Base-by-base conservation (phyloP, 2,888 invertebrate genomes). In the Phania funesta region DNA sequence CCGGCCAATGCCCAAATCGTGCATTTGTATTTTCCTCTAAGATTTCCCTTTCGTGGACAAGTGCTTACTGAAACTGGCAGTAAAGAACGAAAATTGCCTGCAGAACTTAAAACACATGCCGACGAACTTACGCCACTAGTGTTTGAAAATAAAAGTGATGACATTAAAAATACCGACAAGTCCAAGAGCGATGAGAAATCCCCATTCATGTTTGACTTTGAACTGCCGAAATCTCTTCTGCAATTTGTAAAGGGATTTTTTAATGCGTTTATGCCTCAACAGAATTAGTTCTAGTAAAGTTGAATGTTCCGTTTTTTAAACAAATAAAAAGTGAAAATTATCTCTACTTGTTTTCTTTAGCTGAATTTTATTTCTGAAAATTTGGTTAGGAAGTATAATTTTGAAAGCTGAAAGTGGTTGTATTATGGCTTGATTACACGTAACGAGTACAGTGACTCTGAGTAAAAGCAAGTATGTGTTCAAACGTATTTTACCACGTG, bases 1-100 rank as follows among this genome's bases (percentile, higher is more conserved):
- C 60, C 76, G 0, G 24, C 65, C 18, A 70, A 74, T 41, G 52
- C 56, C 8, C 73, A 70, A 11, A 18, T 78, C 1, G 13, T 82
- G 11, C 68, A 70, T 32, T 50, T 78, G 0, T 74, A 70, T 54
- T 44, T 82, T 5, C 82, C 82, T 8, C 1, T 78, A 3, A 78
- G 22, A 64, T 44, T 26, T 68, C 77, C 77, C 13, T 44, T 74
- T 4, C 62, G 58, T 4, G 41, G 20, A 7, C 52, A 78, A 56
- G 9, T 78, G 22, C 41, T 8, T 0, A 13, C 20, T 1, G 20
- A 20, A n/a, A 41, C 16, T 38, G 16, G 11, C 18, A 7, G 20
- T 13, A 8, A 32, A 32, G 2, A 32, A 32, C 8, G 9, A 32
- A 29, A 35, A n/a, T 3, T 13, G 46, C 18, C 26, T 44, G 32